Base-by-base conservation (phyloP, 2,888 invertebrate species). In the Platycnemis pennipes region DNA sequence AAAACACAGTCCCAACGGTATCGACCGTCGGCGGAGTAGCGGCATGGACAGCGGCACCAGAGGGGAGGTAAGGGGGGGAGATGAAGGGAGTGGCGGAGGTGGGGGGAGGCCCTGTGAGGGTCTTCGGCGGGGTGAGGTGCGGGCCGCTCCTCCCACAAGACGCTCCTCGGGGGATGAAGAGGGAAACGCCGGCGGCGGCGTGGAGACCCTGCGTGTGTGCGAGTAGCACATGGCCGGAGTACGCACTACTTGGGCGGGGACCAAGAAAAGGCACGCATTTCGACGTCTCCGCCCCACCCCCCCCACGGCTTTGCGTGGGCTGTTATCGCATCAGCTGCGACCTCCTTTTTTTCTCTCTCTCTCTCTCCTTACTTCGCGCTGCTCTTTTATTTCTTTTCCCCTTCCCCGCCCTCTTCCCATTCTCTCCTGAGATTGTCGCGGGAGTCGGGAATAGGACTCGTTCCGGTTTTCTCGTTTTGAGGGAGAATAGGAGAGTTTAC, bases 1-100 rank as follows among this genome's bases (percentile, higher is more conserved):
- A 44, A 91, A 91, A 91, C 91, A 91, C 91, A 63, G 44, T 42
- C 91, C 63, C 91, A 91, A 91, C 91, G 44, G 37, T 91, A 91
- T 91, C 91, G 91, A 91, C 91, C 91, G 91, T n/a, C 26, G 22
- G 56, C 26, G n/a, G 44, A 63, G 16, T 22, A 13, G 87, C 44
- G 56, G 89, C 37, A 63, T 22, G 44, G 91, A 44, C 42, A 19
- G 45, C 37, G 63, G 37, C 26, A 16, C 31, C 13, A 2, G 88
- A 46, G 46, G 19, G 44, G 46, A n/a, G 77, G 77, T 77, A 8
- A n/a, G n/a, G 26, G 86, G 1, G 37, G 63, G 26, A 63, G 63
- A 26, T 42, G 86, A 16, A 7, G 86, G 42, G 86, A 86, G 42
- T 44, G 86, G 22, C 7, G 16, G 86, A 1, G 37, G 88, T 37